Conservation (phyloP, 2,113 vertebrate species). For the Rhinolophus ferrumequinum region DNA sequence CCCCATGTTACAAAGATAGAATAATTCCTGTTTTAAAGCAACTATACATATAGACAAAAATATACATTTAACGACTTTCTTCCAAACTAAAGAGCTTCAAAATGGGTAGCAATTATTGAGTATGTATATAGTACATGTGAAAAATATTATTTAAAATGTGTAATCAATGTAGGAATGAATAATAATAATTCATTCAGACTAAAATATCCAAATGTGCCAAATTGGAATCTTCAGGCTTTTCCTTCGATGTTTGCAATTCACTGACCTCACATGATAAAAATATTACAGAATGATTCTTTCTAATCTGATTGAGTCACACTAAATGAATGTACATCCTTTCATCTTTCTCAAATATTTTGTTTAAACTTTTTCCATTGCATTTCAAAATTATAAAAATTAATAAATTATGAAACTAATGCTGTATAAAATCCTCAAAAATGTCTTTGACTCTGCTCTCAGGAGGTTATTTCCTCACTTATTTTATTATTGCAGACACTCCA, state of each 20-base stretch:
- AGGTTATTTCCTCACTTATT: background rate
- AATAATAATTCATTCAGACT: slow-evolving; percentile 3
- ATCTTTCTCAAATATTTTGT: background rate
- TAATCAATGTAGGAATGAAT: background rate
- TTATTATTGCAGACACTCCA: background rate
- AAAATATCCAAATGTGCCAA: background rate
- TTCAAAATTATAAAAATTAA: slow-evolving; percentile 43
- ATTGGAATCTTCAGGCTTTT: background rate
- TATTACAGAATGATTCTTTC: background rate
- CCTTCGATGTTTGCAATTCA: background rate
- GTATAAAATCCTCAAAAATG: background rate
- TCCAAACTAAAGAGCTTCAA: background rate
- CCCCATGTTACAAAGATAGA: slow-evolving; percentile 18
- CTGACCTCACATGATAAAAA: background rate
- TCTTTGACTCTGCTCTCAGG: background rate
- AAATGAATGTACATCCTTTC: background rate
- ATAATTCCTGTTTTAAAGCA: background rate
- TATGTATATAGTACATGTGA: background rate
- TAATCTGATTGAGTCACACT: background rate
- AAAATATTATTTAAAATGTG: slow-evolving; percentile 2
- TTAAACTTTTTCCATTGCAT: background rate
- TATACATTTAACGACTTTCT: background rate
- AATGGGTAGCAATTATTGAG: background rate
- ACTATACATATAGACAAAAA: slow-evolving; percentile 35
- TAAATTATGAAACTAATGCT: background rate